Base-by-base conservation (phyloP, 2,888 invertebrate species). In the Charanyca ferruginea region DNA sequence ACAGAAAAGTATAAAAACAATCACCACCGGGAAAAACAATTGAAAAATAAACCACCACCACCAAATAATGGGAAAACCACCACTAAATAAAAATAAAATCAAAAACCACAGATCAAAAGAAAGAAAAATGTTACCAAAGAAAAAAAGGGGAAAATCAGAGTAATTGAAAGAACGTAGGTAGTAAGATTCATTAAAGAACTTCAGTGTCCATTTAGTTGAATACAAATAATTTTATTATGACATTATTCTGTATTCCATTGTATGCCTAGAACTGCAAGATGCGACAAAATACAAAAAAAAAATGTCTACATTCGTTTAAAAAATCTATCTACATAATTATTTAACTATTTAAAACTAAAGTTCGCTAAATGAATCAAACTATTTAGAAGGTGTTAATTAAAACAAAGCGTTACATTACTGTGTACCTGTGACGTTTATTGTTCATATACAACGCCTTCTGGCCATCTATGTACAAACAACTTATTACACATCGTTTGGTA, bases 301-400 rank as follows among this genome's bases (percentile, higher is more conserved):
- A 41, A 28, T 32, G 3, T 32, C 3, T 61, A 35, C 2, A 3
- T 59, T 16, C 0, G n/a, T 28, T 0, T 13, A 35, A 48, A 58
- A 48, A 35, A 44, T 18, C 1, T 0, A 16, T 13, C 2, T 48
- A 57, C 11, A 13, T 16, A n/a, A n/a, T n/a, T n/a, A 38, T 38
- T 38, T 13, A 11, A 59, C 5, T 23, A 45, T 5, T 60, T 48
- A 25, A 66, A 57, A 55, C 51, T 52, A 66, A 53, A 62, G 51
- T 77, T 64, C 72, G 53, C 73, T 74, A 77, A 68, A 61, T 67
- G 72, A 79, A 77, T 76, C 73, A 54, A 70, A 78, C 61, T 68
- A 77, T 61, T 52, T 42, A 61, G 52, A 72, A 75, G 81, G 80
- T 80, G 73, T 84, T 84, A 83, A 85, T 82, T 85, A 73, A 85